These are phyloP conservation scores for Sebastes iracundus DNA, from an alignment of 2,797 vertebrate genomes.

Conservation along the genomic window DNA sequence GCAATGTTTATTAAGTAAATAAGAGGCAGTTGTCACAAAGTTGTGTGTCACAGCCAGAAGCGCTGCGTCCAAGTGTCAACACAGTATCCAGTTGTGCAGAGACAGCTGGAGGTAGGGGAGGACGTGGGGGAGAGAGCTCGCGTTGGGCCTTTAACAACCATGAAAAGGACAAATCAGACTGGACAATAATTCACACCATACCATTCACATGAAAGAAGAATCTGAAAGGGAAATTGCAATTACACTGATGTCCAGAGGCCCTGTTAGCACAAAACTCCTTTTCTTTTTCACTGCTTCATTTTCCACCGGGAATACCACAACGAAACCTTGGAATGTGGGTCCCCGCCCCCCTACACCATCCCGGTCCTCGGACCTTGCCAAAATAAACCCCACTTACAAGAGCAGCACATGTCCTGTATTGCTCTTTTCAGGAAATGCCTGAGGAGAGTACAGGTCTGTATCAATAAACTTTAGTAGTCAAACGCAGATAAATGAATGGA, in stretches of 20 bases:
- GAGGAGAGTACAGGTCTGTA: conserved; percentile 75
- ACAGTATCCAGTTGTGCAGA: conserved; percentile 40
- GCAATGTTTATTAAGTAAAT: not conserved
- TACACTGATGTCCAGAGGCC: conserved; percentile 63
- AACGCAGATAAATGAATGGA: conserved; percentile 73
- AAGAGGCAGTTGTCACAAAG: not conserved
- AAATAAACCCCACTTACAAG: conserved; percentile 83
- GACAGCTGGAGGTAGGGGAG: conserved; percentile 46
- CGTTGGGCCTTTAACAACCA: conserved; percentile 43
- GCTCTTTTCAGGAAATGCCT: conserved; percentile 82
- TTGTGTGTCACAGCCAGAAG: not conserved
- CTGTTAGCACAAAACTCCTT: conserved; percentile 66
- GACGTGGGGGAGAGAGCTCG: conserved; percentile 30
- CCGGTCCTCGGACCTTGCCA: conserved; percentile 71
- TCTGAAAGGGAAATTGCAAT: conserved; percentile 60
- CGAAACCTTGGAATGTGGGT: conserved; percentile 82
- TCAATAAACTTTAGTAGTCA: conserved; percentile 74
- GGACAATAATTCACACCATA: conserved; percentile 72
- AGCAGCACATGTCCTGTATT: conserved; percentile 79
- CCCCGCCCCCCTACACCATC: not conserved
- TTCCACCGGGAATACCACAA: conserved; percentile 77
- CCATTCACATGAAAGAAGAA: conserved; percentile 61
- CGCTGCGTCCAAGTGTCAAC: conserved; percentile 10
- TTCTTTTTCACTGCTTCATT: conserved; percentile 69
- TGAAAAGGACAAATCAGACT: conserved; percentile 65